Base-by-base conservation (phyloP, 2,113 vertebrate genomes). In the Camelus bactrianus region DNA sequence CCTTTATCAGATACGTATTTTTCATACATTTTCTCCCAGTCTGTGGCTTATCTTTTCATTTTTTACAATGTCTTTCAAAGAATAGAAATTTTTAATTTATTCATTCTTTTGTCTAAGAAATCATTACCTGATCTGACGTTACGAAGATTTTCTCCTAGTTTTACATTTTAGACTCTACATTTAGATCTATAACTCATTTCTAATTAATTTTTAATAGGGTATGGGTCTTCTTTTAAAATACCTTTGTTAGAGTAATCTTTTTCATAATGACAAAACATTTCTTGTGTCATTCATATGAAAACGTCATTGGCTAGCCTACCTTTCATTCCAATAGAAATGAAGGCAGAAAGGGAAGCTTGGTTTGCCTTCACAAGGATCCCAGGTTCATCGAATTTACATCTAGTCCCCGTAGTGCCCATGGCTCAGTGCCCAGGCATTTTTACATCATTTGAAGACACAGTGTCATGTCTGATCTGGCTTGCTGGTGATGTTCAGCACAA, bases 201-300 rank as follows among this genome's bases (percentile, higher is more conserved):
- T 75, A 46, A 64, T 76, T 64, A 42, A 50, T 42, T 69, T 90
- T 85, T 91, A 58, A 75, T 56, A n/a, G 38, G 30, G 9, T 54
- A 32, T 48, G 20, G 15, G 17, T 90, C 35, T 48, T 22, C 35
- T 77, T 72, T 86, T 26, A 30, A 86, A 87, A 70, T 86, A 48
- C 30, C 17, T 88, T 91, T 88, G 30, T 79, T 88, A 88, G 91
- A 93, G 24, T 93, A 54, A 62, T 48, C 6, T 80, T 93, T 92
- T 70, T 85, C 42, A 76, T 38, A 48, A 60, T 56, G 58, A 56
- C 56, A 75, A 94, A 76, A 76, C 35, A 81, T 65, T 56, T 75
- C 58, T 87, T 62, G 3, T 76, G 30, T 42, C 73, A 85, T 20
- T 50, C 85, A 62, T 17, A 62, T 3, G 24, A 88, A 52, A 65